phyloP scores from a whole-genome alignment of 2,113 vertebrate species.

The Rafetus swinhoei region DNA sequence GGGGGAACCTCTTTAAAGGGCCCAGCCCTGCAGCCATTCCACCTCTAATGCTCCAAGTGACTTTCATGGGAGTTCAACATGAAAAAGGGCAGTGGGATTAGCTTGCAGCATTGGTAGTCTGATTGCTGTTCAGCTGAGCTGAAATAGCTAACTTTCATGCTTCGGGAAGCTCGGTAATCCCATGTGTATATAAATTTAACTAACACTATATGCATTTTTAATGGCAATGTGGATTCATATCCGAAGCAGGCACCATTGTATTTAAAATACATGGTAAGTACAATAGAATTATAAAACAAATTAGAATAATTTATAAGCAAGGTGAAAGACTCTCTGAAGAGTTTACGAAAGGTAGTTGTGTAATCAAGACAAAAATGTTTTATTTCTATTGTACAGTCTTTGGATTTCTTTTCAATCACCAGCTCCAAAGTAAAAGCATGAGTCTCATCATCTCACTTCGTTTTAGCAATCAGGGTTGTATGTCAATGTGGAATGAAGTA shows the following conservation, averaged over 20 bases:
- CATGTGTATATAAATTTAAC: neutral
- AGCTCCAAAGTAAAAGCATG: conserved; percentile 2
- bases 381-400: conserved; percentile 6
- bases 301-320: neutral
- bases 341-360: neutral
- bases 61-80: neutral
- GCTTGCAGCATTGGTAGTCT: neutral
- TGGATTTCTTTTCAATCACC: neutral
- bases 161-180: neutral
- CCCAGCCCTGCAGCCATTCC: neutral
- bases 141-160: neutral
- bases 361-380: conserved; percentile 15
- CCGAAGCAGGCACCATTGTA: neutral
- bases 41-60: neutral
- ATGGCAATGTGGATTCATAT: neutral
- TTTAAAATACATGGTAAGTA: neutral
- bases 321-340: conserved; percentile 7
- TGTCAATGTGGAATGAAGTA: conserved; percentile 2
- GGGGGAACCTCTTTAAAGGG: neutral
- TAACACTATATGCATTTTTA: rapidly evolving
- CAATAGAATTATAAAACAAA: neutral
- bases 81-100: neutral
- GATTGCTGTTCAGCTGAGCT: neutral
- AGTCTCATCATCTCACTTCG: conserved; percentile 27
- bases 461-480: conserved; percentile 33